Percentiles rank a stretch among this genome's conserved stretches.
phyloP scores from a whole-genome alignment of 1,140 invertebrate genomes.

The Octopus sinensis region DNA sequence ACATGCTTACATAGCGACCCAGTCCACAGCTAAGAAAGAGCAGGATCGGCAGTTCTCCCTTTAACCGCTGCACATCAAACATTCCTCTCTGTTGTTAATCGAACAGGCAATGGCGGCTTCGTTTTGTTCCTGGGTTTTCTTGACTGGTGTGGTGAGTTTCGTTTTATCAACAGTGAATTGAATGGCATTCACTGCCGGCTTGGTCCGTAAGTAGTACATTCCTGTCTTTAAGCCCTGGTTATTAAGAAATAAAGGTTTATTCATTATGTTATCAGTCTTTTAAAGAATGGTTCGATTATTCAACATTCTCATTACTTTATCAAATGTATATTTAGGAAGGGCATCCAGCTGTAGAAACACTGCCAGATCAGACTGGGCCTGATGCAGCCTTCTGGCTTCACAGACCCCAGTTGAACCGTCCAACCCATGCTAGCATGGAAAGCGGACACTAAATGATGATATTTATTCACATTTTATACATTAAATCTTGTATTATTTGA shows the following conservation, averaged over 20 bases:
- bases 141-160: conserved; percentile 60
- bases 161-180: conserved; percentile 97
- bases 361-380: too few species aligned
- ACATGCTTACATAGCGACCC: not conserved
- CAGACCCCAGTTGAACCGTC: too few species aligned
- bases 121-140: conserved; percentile 57
- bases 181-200: conserved; percentile 92
- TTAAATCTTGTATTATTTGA: too few species aligned
- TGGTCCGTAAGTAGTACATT: conserved; percentile 97
- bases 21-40: not conserved
- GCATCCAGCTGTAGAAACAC: too few species aligned
- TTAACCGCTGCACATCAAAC: conserved; percentile 66
- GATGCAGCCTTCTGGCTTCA: too few species aligned
- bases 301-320: too few species aligned
- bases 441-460: too few species aligned
- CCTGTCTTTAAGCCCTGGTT: conserved; percentile 90
- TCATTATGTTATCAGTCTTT: too few species aligned
- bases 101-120: conserved; percentile 80
- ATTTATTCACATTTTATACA: too few species aligned
- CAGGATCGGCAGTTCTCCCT: not conserved
- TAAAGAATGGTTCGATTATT: too few species aligned
- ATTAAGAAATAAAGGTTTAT: conserved; percentile 14
- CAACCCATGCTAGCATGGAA: too few species aligned
- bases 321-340: too few species aligned
- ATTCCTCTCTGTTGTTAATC: conserved; percentile 86